Evolutionary conservation across 1,140 invertebrate species (phyloP).

Genomic region (Vollenhovia emeryi): DNA sequence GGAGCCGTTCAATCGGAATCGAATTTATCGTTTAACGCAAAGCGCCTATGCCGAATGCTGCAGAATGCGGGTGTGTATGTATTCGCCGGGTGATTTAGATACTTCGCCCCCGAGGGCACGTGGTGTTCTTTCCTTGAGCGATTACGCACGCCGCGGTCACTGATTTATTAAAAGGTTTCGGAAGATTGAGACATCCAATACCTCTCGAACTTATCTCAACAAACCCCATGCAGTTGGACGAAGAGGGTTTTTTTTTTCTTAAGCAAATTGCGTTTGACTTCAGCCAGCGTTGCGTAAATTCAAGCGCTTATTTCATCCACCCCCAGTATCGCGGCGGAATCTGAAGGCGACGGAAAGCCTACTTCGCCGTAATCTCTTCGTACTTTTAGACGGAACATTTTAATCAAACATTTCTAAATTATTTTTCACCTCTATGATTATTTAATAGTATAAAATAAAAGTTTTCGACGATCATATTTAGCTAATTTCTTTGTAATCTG

Average conservation of each 20-base stretch:
- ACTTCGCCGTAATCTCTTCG: neutral
- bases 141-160: neutral
- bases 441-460: neutral
- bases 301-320: neutral
- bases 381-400: neutral
- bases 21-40: constrained; percentile 40
- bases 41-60: neutral
- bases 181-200: constrained; percentile 7
- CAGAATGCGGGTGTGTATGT: neutral
- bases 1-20: constrained; percentile 14
- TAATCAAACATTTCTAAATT: neutral
- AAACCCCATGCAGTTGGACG: neutral
- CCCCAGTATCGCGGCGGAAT: neutral
- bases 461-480: neutral
- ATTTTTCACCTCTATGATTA: neutral
- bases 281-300: neutral
- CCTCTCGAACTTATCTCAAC: constrained; percentile 4
- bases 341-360: neutral
- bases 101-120: neutral
- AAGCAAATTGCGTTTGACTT: neutral
- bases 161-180: constrained; percentile 24
- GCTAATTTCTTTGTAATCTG: neutral
- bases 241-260: constrained; percentile 8
- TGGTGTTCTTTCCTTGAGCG: constrained; percentile 2
- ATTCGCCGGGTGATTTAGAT: constrained; percentile 12